phyloP scores from a whole-genome alignment of 2,888 invertebrate genomes.

The Mythimna lalbum region DNA sequence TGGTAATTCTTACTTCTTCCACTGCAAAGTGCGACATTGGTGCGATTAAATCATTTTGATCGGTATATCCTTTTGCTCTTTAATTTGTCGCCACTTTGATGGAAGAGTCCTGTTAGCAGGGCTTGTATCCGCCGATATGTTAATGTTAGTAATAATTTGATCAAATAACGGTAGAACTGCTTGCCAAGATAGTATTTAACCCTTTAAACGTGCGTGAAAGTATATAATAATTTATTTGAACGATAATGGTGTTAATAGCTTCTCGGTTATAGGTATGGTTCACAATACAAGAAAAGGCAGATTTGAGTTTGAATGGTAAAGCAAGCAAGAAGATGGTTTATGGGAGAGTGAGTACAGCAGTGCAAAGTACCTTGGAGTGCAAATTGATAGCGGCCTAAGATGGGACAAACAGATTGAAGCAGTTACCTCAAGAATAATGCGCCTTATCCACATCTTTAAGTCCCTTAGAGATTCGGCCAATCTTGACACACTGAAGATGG shows the following conservation, averaged over 20 bases:
- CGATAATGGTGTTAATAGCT: neutral
- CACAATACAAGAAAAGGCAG: neutral
- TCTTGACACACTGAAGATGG: too few relatives aligned
- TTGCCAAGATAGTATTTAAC: neutral
- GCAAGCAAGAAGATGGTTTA: neutral
- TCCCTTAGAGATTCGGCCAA: too few relatives aligned
- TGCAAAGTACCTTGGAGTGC: too few relatives aligned
- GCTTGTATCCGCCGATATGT: conserved; percentile 24
- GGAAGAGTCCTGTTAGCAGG: conserved; percentile 43
- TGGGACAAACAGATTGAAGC: too few relatives aligned
- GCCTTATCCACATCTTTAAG: too few relatives aligned
- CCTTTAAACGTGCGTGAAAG: neutral
- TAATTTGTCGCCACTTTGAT: conserved; percentile 23
- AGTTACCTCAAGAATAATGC: too few relatives aligned
- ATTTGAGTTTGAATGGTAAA: neutral
- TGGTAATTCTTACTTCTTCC: conserved; percentile 16
- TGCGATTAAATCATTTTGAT: conserved; percentile 22
- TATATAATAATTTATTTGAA: neutral
- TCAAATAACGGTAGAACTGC: conserved; percentile 41
- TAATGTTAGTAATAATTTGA: conserved; percentile 23
- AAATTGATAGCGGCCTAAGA: too few relatives aligned
- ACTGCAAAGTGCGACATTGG: neutral
- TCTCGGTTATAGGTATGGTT: neutral
- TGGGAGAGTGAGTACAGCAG: neutral
- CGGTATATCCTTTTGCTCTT: conserved; percentile 14